Percentiles rank a stretch among this genome's conserved stretches.
Conservation (phyloP, 37 sponge, comb jelly and placozoan species). For the Agelas oroides region DNA sequence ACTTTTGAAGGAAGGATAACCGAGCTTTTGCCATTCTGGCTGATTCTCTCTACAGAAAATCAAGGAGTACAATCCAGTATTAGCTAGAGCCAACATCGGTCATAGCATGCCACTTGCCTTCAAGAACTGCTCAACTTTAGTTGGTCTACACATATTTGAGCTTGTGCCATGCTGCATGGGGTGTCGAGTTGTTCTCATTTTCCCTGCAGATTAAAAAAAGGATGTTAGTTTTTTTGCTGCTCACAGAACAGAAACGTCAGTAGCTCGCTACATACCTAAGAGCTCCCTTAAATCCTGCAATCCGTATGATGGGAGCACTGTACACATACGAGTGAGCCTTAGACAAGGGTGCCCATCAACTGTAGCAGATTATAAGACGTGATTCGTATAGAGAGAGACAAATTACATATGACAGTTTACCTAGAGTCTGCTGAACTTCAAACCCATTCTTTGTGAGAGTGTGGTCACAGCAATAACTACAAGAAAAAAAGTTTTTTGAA, state of each 20-base stretch:
- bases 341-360: not conserved
- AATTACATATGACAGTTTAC: not conserved
- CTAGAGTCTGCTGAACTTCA: not conserved
- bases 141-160: not conserved
- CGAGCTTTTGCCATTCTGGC: not conserved
- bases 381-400: no score
- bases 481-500: no score
- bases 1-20: not conserved
- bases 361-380: not conserved
- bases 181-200: no score
- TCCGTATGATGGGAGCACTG: not conserved
- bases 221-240: no score
- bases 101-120: not conserved
- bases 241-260: no score
- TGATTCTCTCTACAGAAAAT: not conserved
- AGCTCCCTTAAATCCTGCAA: not conserved
- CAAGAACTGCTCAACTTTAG: not conserved
- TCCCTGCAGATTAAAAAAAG: no score
- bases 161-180: not conserved
- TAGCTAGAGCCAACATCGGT: not conserved
- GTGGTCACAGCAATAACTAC: not conserved
- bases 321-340: not conserved
- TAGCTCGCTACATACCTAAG: not conserved
- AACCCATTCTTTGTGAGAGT: not conserved
- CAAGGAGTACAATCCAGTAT: not conserved